Evolutionary conservation across 2,113 vertebrate species (phyloP).

Genomic region (Ahaetulla prasina): DNA sequence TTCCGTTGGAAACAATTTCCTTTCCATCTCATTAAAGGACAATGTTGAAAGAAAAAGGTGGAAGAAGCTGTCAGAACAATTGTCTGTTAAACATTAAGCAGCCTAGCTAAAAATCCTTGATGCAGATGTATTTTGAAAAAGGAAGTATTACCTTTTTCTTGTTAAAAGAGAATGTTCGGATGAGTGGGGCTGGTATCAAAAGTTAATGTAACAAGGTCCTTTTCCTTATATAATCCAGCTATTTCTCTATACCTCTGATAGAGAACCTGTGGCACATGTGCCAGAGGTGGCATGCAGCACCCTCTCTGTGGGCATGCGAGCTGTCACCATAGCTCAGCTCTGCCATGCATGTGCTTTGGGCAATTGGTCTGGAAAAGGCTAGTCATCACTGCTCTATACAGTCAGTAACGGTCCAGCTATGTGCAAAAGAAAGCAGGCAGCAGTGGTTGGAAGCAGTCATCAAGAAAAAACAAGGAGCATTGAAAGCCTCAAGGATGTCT

Average conservation of each 20-base stretch:
- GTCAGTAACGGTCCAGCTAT: not conserved
- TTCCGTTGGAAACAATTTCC: not conserved
- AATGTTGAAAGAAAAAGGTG: not conserved
- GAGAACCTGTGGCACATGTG: too few species aligned
- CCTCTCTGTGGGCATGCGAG: too few species aligned
- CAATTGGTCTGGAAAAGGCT: too few species aligned
- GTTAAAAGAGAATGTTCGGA: not conserved
- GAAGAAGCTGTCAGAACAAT: not conserved
- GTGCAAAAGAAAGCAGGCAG: not conserved
- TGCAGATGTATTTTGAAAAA: not conserved
- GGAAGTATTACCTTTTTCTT: not conserved
- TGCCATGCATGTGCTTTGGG: too few species aligned
- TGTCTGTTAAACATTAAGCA: not conserved
- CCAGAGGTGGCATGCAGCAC: too few species aligned
- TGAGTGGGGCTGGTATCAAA: not conserved
- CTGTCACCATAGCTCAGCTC: too few species aligned
- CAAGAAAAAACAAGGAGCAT: not conserved
- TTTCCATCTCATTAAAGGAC: not conserved
- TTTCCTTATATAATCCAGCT: not conserved
- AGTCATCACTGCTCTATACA: not conserved
- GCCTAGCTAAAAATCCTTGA: not conserved
- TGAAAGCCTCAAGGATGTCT: not conserved
- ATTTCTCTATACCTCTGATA: not conserved
- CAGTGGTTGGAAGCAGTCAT: not conserved
- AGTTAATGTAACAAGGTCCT: not conserved